Base-by-base conservation (phyloP, 2,888 invertebrate genomes). In the Cephus pygmeus region DNA sequence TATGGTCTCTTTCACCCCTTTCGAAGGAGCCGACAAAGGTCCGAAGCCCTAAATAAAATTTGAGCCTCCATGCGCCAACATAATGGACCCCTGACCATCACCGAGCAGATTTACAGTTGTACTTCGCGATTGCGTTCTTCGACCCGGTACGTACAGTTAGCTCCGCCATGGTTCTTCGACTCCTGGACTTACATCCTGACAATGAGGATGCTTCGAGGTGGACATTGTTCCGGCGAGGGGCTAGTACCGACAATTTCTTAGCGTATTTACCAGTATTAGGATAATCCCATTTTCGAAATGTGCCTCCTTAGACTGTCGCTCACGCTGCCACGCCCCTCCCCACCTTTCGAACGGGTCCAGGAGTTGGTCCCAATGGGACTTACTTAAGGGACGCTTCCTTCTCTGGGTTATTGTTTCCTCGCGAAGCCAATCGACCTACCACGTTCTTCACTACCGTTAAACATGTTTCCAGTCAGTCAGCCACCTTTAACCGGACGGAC, bases 281-380 rank as follows among this genome's bases (percentile, higher is more conserved):
- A 84, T 87, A 88, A 88, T 87, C 83, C 85, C 85, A 86, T 87
- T 87, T 86, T 80, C 79, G 81, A 82, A 83, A 82, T 82, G 76
- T 79, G 78, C 81, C 80, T 80, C 78, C 74, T 78, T 79, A 79
- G 12, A 34, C 71, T 31, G 15, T 71, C 71, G 71, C 33, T 34
- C 71, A 31, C 23, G 71, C 31, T 23, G 71, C 71, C 79, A 69
- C 74, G 79, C 78, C 79, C 69, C 35, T 35, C 12, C 33, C 69
- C 69, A 30, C 56, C 69, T 40, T 56, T 56, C 23, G n/a, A 81
- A 81, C 76, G 76, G 75, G 80, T 79, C 80, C 77, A 80, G 80
- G 71, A 33, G 33, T 34, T 33, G 30, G 33, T 71, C 71, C 71
- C 71, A 33, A 33, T 71, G 71, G 71, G 71, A 71, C 30, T 76